Evolutionary conservation across 1,140 invertebrate genomes (phyloP), one percentile per base, ranked within the genome.

Genomic region (Teleogryllus occipitalis): DNA sequence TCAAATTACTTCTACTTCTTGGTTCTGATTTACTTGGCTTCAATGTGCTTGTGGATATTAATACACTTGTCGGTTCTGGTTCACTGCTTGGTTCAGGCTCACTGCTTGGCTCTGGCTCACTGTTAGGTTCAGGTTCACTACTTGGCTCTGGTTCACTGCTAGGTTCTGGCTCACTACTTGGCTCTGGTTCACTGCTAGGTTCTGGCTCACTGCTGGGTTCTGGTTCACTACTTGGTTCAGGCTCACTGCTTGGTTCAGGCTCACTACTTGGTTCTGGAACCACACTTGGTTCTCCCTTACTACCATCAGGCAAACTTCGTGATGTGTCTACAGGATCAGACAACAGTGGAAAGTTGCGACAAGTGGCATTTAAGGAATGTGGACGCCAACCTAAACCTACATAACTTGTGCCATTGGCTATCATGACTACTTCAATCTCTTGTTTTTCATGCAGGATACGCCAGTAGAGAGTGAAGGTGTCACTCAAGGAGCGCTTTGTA

Each of bases 361-460:
- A 96, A 15, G 89, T 87, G 21, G 92, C 89, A 7, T 91, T 94
- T 54, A 95, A 83, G 15, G 88, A 89, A 54, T 87, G 88, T 0
- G 96, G 95, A 81, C 95, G 86, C 94, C 94, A 96, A 12, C 95
- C 95, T 12, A 96, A 74, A 81, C 92, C 96, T n/a, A 93, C 92
- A 88, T 96, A 98, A 15, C 93, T 94, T 0, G 92, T 94, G 1
- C 94, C 91, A 82, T 96, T 96, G 8, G 93, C 94, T 39, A 94
- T 89, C 82, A 96, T 89, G 0, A 96, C 90, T 21, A 96, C 88
- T 86, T 98, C 96, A 8, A 98, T 87, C 87, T 97, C 96, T 47
- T 91, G 90, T 15, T 91, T 89, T 47, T 95, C 92, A 85, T 92
- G 91, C 39, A 97, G 83, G 54, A 97, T 89, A 65, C 94, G 88